Evolutionary conservation across 2,113 vertebrate genomes (phyloP).

Genomic region (Eira barbara): DNA sequence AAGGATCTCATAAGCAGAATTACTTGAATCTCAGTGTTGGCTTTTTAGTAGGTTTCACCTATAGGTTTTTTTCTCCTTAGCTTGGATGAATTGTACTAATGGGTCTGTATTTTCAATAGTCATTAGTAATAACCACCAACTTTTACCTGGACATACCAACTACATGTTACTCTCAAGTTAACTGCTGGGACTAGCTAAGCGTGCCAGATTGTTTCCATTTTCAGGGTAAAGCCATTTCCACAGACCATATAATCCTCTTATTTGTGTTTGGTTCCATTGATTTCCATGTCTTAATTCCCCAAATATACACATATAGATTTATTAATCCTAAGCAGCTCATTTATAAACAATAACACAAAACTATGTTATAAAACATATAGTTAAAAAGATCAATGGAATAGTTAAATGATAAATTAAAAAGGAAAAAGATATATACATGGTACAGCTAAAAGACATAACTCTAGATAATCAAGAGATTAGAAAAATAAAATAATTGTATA

Average conservation of each 20-base stretch:
- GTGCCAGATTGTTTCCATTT: background rate
- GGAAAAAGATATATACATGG: background rate
- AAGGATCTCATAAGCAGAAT: background rate
- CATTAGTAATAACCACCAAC: background rate
- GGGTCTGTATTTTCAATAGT: background rate
- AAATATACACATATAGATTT: background rate
- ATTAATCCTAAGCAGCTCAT: background rate
- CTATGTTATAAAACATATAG: background rate
- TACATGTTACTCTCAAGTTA: background rate
- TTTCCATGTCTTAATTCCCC: too few relatives aligned
- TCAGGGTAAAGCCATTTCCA: background rate
- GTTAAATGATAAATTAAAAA: background rate
- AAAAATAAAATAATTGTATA: background rate
- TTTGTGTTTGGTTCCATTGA: background rate
- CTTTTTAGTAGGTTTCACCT: background rate
- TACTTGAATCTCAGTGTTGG: background rate
- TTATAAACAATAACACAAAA: background rate
- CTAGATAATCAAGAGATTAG: background rate
- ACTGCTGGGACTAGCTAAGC: background rate
- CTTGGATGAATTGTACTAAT: background rate
- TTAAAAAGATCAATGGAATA: background rate
- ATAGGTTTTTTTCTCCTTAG: background rate
- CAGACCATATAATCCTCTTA: background rate
- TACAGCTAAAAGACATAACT: background rate
- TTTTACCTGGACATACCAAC: background rate